These are phyloP conservation scores for Acrocyrtus sp. DNA, from an alignment of 2,888 invertebrate genomes.

Conservation along the genomic window DNA sequence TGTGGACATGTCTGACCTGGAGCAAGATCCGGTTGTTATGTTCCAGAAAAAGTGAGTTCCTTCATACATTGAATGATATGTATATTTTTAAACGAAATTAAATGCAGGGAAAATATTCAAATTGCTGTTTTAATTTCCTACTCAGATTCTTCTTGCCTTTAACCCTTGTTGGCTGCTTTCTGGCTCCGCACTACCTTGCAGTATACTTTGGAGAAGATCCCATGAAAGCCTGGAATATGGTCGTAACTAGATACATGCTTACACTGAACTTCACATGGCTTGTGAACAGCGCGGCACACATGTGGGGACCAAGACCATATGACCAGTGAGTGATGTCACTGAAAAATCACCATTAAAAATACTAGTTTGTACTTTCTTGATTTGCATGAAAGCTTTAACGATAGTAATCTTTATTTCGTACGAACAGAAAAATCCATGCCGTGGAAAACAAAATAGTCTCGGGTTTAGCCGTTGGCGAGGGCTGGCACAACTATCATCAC, in stretches of 20 bases:
- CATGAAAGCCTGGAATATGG: slow-evolving; percentile 83
- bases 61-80: neutral
- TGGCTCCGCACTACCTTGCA: slow-evolving; percentile 82
- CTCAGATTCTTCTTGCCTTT: slow-evolving; percentile 79
- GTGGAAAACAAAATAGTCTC: slow-evolving; percentile 81
- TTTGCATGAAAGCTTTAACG: slow-evolving; percentile 65
- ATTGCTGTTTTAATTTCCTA: no score
- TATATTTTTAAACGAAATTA: neutral
- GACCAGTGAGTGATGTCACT: slow-evolving; percentile 75
- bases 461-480: slow-evolving; percentile 78
- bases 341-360: neutral
- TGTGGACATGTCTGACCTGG: slow-evolving; percentile 85
- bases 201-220: slow-evolving; percentile 81
- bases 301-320: slow-evolving; percentile 89
- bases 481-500: slow-evolving; percentile 92
- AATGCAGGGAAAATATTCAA: neutral
- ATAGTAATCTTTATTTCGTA: slow-evolving; percentile 48
- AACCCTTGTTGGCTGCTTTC: slow-evolving; percentile 82
- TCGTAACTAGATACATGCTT: slow-evolving; percentile 80
- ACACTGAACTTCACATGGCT: slow-evolving; percentile 92
- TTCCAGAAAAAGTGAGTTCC: slow-evolving; percentile 74
- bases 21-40: slow-evolving; percentile 79
- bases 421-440: slow-evolving; percentile 79
- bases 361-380: neutral
- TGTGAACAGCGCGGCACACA: slow-evolving; percentile 95